Evolutionary conservation across 2,888 invertebrate genomes (phyloP).

Genomic region (Biston betularia): DNA sequence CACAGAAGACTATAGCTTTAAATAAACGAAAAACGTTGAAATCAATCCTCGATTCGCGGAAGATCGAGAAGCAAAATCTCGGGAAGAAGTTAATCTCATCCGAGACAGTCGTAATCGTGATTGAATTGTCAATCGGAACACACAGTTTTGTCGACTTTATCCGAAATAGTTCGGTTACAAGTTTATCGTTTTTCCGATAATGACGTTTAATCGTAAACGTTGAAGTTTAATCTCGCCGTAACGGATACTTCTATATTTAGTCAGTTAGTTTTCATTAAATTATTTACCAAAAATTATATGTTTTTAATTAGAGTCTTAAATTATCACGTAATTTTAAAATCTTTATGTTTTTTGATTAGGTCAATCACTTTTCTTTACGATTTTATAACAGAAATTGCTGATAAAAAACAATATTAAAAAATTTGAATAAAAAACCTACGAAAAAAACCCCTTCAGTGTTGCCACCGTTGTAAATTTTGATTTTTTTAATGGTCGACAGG

Average conservation of each 20-base stretch:
- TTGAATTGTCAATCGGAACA: conserved; percentile 48
- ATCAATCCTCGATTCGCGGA: conserved; percentile 19
- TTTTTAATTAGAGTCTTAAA: too few species aligned
- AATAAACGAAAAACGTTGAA: conserved; percentile 16
- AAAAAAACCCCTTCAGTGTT: too few species aligned
- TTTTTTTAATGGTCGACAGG: too few species aligned
- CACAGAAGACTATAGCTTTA: background rate
- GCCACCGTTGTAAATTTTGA: too few species aligned
- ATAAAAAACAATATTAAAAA: too few species aligned
- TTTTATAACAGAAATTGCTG: too few species aligned
- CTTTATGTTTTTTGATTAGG: background rate
- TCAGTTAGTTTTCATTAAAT: too few species aligned
- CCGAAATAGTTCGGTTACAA: conserved; percentile 51
- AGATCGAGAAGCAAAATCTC: conserved; percentile 23
- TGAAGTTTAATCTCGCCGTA: conserved; percentile 8
- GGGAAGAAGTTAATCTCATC: conserved; percentile 38
- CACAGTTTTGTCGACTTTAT: conserved; percentile 54
- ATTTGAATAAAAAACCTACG: too few species aligned
- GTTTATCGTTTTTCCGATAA: conserved; percentile 66
- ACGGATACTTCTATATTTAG: background rate
- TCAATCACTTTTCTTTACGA: too few species aligned
- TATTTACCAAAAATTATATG: too few species aligned
- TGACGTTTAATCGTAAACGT: conserved; percentile 57
- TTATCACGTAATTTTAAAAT: too few species aligned
- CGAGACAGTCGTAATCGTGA: conserved; percentile 46